Percentiles rank a stretch among this genome's conserved stretches.
Evolutionary conservation across 2,797 vertebrate species (phyloP).

Genomic region (Otolemur crassicaudatus): DNA sequence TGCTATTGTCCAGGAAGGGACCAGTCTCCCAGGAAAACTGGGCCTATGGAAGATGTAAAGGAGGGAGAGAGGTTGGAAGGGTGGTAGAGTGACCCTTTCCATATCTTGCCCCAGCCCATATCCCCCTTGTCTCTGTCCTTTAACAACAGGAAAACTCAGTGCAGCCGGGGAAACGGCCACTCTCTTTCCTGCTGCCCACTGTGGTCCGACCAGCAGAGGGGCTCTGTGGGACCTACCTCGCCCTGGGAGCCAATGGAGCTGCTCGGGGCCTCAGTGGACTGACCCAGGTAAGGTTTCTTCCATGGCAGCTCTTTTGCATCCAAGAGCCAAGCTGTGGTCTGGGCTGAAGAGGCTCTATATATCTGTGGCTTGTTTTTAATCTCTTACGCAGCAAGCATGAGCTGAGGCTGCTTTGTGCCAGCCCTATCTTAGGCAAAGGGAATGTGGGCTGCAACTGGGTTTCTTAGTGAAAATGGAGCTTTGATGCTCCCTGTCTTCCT

Average conservation of each 20-base stretch:
- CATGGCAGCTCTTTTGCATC: background rate
- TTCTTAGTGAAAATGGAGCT: slow-evolving; percentile 41
- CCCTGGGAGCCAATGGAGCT: slow-evolving; percentile 94
- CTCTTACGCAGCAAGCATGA: background rate
- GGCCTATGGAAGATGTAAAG: background rate
- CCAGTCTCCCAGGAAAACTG: background rate
- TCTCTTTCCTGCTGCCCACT: slow-evolving; percentile 96
- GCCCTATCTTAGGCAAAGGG: background rate
- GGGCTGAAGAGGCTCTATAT: background rate
- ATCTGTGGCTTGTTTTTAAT: background rate
- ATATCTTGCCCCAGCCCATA: background rate
- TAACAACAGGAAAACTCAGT: slow-evolving; percentile 91
- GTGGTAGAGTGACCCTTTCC: background rate
- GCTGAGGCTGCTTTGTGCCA: background rate
- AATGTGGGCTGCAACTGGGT: background rate
- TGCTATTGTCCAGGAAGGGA: background rate
- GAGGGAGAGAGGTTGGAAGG: background rate
- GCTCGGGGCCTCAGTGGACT: slow-evolving; percentile 94
- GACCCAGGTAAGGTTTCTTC: slow-evolving; percentile 91
- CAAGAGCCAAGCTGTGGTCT: slow-evolving; percentile 1
- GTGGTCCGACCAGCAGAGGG: slow-evolving; percentile 94
- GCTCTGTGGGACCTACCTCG: slow-evolving; percentile 96
- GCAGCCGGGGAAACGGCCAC: slow-evolving; percentile 93
- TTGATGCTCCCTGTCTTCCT: background rate
- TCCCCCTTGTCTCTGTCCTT: slow-evolving; percentile 45